Conservation (phyloP, 2,113 vertebrate species). For the Mesoclemmys tuberculata region DNA sequence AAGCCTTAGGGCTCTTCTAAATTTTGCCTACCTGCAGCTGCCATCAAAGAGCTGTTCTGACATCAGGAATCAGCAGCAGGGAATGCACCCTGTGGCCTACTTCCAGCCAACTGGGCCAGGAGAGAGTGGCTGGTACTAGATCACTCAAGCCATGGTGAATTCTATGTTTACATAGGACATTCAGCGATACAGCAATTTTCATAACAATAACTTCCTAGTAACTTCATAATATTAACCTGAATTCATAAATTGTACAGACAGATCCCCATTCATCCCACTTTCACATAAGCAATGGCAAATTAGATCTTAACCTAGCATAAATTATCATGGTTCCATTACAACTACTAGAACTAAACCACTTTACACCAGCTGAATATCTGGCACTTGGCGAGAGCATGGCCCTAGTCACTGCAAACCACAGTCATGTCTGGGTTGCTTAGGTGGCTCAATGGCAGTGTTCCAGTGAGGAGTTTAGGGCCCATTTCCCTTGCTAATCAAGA, state of each 20-base stretch:
- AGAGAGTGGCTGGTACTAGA: too few relatives aligned
- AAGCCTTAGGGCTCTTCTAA: fast-evolving
- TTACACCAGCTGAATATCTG: fast-evolving
- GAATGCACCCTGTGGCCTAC: background rate
- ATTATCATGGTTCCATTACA: too few relatives aligned
- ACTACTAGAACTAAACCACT: too few relatives aligned
- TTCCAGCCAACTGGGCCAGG: background rate
- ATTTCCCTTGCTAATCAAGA: background rate
- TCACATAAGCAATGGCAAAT: too few relatives aligned
- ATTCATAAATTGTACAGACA: too few relatives aligned
- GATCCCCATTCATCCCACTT: too few relatives aligned
- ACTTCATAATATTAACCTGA: too few relatives aligned
- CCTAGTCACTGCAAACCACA: fast-evolving
- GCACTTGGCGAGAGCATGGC: fast-evolving
- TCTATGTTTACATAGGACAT: too few relatives aligned
- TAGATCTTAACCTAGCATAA: too few relatives aligned
- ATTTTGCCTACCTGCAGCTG: background rate
- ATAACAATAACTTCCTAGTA: too few relatives aligned
- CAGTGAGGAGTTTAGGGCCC: background rate
- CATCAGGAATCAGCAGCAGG: background rate
- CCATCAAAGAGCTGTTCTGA: background rate
- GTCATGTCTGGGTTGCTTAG: fast-evolving
- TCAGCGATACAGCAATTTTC: too few relatives aligned
- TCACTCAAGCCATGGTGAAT: too few relatives aligned
- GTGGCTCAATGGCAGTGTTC: background rate